Conservation (phyloP, 2,113 vertebrate species). For the Corapipo altera region DNA sequence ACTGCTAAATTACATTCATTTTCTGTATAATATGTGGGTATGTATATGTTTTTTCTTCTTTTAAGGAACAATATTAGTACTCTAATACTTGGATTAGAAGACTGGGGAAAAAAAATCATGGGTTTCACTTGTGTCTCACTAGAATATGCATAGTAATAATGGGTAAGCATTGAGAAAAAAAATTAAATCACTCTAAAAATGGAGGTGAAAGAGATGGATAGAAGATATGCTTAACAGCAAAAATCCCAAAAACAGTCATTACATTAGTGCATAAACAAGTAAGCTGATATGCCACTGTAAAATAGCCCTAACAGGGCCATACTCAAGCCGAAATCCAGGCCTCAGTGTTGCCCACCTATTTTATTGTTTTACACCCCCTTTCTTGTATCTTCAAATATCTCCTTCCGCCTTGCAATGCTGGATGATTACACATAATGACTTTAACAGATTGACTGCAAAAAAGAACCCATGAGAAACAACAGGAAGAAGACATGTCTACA, state of each 20-base stretch:
- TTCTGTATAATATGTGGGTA: not conserved
- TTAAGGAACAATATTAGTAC: not conserved
- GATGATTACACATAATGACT: not conserved
- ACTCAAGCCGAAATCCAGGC: not conserved
- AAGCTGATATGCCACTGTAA: not conserved
- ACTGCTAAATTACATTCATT: not conserved
- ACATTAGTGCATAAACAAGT: not conserved
- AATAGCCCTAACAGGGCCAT: not conserved
- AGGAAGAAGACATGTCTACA: not conserved
- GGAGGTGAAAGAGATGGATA: not conserved
- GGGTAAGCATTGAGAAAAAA: not conserved
- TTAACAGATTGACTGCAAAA: not conserved
- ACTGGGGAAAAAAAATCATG: rapidly evolving
- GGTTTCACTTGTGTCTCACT: not conserved
- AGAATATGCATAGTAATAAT: not conserved
- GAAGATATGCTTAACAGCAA: not conserved
- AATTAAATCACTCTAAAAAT: not conserved
- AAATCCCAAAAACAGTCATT: not conserved
- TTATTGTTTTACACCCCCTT: not conserved
- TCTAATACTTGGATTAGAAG: not conserved
- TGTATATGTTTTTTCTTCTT: not conserved
- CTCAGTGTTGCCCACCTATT: not conserved
- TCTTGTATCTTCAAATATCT: not conserved
- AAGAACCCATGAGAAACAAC: not conserved
- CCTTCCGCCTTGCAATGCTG: not conserved